These are phyloP conservation scores for Helleia helle DNA, from an alignment of 2,888 invertebrate genomes.

Conservation along the genomic window DNA sequence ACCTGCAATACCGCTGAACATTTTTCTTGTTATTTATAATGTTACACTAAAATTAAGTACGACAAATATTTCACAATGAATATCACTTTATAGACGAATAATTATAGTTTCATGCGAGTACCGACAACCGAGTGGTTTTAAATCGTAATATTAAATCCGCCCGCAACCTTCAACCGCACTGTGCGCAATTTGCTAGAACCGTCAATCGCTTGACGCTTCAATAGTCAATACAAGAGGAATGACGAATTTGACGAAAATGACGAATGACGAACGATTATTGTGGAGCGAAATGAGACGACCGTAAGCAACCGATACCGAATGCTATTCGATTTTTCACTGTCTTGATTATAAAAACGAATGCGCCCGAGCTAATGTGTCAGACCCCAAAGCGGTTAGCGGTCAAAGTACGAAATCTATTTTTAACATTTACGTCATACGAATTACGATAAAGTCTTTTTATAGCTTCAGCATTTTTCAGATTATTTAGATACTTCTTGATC, in stretches of 20 bases:
- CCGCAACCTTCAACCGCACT: constrained; percentile 23
- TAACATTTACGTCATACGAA: constrained; percentile 48
- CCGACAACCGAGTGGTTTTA: constrained; percentile 12
- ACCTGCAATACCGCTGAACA: constrained; percentile 71
- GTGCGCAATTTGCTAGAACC: constrained; percentile 13
- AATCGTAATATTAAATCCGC: constrained; percentile 21
- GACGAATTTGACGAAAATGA: too few species aligned
- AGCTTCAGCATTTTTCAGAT: too few species aligned
- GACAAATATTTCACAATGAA: constrained; percentile 15
- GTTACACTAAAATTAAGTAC: constrained; percentile 11
- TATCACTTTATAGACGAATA: constrained; percentile 20
- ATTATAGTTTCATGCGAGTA: constrained; percentile 28
- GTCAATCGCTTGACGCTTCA: too few species aligned
- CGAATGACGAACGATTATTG: too few species aligned
- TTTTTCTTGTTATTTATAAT: constrained; percentile 31
- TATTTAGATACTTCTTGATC: too few species aligned
- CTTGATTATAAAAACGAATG: too few species aligned
- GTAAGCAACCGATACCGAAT: constrained; percentile 13
- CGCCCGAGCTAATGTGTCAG: background rate
- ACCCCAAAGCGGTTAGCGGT: background rate
- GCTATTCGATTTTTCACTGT: constrained; percentile 10
- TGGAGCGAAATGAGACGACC: too few species aligned
- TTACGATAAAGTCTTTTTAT: too few species aligned
- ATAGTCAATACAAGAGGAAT: too few species aligned
- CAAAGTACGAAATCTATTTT: constrained; percentile 36